Percentiles rank a stretch among this genome's conserved stretches.
Evolutionary conservation across 2,113 vertebrate genomes (phyloP).

Genomic region (Grammomys surdaster): DNA sequence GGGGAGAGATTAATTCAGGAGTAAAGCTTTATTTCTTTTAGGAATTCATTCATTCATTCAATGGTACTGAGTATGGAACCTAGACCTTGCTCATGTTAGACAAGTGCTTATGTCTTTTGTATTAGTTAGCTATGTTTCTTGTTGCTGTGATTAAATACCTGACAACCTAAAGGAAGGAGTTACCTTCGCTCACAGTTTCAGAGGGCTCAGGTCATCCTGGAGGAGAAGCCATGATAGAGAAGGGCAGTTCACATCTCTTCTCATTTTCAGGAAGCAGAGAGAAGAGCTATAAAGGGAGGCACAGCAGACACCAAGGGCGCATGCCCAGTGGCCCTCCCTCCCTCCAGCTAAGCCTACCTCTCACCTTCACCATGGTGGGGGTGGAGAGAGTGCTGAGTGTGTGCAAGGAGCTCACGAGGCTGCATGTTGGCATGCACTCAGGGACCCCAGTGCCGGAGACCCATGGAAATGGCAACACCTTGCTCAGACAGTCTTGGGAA

Average conservation of each 20-base stretch:
- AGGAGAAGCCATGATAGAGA: not conserved
- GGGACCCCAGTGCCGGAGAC: not conserved
- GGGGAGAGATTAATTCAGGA: too few relatives aligned
- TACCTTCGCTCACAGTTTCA: not conserved
- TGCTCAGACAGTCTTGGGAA: not conserved
- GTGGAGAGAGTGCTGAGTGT: not conserved
- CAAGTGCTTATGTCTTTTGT: not conserved
- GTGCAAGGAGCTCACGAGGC: not conserved
- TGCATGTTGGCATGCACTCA: not conserved
- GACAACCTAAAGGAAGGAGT: not conserved
- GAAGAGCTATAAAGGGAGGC: not conserved
- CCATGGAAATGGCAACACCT: not conserved
- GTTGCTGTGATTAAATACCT: not conserved
- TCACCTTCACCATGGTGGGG: not conserved
- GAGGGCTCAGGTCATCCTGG: not conserved
- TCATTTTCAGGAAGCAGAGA: not conserved
- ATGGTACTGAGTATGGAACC: not conserved
- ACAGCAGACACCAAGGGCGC: not conserved
- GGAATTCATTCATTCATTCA: not conserved
- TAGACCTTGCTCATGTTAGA: not conserved
- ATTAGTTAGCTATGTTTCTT: not conserved
- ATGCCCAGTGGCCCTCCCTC: not conserved
- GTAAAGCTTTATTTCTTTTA: not conserved
- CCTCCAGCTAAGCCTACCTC: not conserved
- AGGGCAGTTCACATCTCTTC: not conserved